A percentile compares a stretch with the other conserved stretches of the same genome.
phyloP scores from a whole-genome alignment of 2,888 invertebrate species.

The Adelognathus sp. region DNA sequence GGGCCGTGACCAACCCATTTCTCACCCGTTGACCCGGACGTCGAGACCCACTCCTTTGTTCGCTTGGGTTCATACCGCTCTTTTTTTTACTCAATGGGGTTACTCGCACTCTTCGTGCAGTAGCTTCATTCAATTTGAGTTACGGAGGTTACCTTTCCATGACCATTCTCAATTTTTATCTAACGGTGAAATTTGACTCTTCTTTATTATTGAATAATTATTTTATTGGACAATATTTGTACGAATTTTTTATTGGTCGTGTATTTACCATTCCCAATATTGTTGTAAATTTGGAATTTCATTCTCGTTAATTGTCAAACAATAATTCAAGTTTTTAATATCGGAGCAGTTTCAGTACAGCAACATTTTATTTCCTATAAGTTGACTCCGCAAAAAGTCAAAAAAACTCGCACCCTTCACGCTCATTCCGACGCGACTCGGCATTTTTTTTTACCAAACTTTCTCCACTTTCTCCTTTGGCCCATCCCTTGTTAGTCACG shows the following conservation, averaged over 20 bases:
- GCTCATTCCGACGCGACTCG: conserved; percentile 38
- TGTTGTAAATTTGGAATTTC: too few relatives aligned
- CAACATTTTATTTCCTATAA: too few relatives aligned
- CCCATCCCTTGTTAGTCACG: conserved; percentile 60
- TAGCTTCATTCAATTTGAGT: conserved; percentile 34
- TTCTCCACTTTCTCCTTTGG: conserved; percentile 65
- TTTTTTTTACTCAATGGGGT: conserved; percentile 45
- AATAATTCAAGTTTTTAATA: too few relatives aligned
- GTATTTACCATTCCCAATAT: too few relatives aligned
- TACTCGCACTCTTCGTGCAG: conserved; percentile 33
- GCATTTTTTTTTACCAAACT: conserved; percentile 51
- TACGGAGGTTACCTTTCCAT: conserved; percentile 45
- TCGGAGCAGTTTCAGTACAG: too few relatives aligned
- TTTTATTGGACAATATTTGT: neutral
- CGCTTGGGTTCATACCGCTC: conserved; percentile 23
- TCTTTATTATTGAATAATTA: neutral
- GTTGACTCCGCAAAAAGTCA: too few relatives aligned
- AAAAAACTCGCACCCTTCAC: conserved; percentile 24
- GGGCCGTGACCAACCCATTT: conserved; percentile 43
- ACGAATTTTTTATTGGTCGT: neutral
- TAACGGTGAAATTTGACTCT: conserved; percentile 16
- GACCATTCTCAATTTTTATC: conserved; percentile 64
- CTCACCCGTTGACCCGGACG: conserved; percentile 20
- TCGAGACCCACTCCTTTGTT: conserved; percentile 47
- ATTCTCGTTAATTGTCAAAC: too few relatives aligned